phyloP scores from a whole-genome alignment of 2,888 invertebrate genomes.

The Sminthurides aquaticus region DNA sequence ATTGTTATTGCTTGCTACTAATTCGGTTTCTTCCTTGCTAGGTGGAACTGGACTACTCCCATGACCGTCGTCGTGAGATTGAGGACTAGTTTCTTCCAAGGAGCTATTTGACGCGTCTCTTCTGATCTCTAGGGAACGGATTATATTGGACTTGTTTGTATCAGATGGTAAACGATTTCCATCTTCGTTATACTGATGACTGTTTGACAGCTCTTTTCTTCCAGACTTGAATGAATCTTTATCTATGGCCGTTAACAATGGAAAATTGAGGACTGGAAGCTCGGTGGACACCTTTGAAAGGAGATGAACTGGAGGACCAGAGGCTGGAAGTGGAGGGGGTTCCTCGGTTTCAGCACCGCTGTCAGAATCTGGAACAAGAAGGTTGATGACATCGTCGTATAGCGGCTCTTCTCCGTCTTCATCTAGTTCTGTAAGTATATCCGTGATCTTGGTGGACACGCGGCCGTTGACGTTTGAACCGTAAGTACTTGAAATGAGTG shows the following conservation, averaged over 20 bases:
- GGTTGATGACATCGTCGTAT: constrained; percentile 41
- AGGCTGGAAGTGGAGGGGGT: constrained; percentile 40
- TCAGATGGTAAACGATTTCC: not conserved
- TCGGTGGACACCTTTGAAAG: constrained; percentile 34
- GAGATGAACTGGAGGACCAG: constrained; percentile 38
- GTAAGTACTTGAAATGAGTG: constrained; percentile 31
- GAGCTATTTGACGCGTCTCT: not conserved
- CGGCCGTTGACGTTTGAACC: not conserved
- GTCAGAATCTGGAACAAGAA: constrained; percentile 27
- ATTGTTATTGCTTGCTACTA: not conserved
- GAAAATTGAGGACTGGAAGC: constrained; percentile 35
- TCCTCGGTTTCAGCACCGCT: constrained; percentile 37
- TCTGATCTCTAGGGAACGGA: no score
- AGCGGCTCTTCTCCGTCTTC: constrained; percentile 32
- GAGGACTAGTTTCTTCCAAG: not conserved
- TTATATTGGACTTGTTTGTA: not conserved
- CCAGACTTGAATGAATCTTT: not conserved
- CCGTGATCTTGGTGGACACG: not conserved
- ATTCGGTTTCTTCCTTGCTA: constrained; percentile 3
- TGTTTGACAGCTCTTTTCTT: no score
- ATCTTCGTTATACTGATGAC: not conserved
- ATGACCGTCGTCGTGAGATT: not conserved
- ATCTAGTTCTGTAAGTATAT: constrained; percentile 4
- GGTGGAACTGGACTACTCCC: constrained; percentile 2
- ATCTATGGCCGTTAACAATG: constrained; percentile 15